These are phyloP conservation scores for Agrochola lychnidis DNA, from an alignment of 2,888 invertebrate species.

Conservation along the genomic window DNA sequence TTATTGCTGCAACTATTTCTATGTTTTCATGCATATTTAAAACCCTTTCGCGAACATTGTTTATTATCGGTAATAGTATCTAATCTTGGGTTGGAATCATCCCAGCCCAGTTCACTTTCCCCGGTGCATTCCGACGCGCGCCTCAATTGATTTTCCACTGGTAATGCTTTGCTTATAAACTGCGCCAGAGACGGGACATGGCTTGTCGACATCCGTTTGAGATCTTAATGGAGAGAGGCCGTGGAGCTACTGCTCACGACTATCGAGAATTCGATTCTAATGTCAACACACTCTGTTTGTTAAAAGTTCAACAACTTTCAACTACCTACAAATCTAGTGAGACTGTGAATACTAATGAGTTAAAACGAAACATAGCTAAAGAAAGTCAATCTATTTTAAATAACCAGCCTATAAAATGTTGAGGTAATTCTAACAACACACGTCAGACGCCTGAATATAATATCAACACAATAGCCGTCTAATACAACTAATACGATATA, in stretches of 20 bases:
- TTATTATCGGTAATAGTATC: conserved; percentile 61
- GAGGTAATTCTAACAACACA: background rate
- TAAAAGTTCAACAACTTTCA: conserved; percentile 67
- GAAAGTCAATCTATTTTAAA: conserved; percentile 6
- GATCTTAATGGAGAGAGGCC: conserved; percentile 70
- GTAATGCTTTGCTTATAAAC: conserved; percentile 66
- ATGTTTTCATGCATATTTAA: conserved; percentile 48
- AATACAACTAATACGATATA: too few species aligned
- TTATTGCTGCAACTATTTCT: conserved; percentile 35
- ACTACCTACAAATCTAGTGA: conserved; percentile 29
- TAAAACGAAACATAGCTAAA: background rate
- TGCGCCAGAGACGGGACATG: conserved; percentile 62
- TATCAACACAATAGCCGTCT: conserved; percentile 19
- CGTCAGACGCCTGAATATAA: conserved; percentile 23
- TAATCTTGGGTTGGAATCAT: conserved; percentile 60
- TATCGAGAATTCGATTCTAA: conserved; percentile 65
- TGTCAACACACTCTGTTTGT: conserved; percentile 63
- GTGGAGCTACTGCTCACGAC: conserved; percentile 68
- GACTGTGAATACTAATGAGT: conserved; percentile 38
- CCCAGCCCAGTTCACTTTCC: conserved; percentile 67
- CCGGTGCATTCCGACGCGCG: conserved; percentile 67
- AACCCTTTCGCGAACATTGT: conserved; percentile 45
- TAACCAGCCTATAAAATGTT: background rate
- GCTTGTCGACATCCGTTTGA: conserved; percentile 68
- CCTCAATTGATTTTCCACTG: conserved; percentile 71